Evolutionary conservation across 2,113 vertebrate genomes (phyloP), one percentile per base, ranked within the genome.

Genomic region (Mionectes macconnelli): DNA sequence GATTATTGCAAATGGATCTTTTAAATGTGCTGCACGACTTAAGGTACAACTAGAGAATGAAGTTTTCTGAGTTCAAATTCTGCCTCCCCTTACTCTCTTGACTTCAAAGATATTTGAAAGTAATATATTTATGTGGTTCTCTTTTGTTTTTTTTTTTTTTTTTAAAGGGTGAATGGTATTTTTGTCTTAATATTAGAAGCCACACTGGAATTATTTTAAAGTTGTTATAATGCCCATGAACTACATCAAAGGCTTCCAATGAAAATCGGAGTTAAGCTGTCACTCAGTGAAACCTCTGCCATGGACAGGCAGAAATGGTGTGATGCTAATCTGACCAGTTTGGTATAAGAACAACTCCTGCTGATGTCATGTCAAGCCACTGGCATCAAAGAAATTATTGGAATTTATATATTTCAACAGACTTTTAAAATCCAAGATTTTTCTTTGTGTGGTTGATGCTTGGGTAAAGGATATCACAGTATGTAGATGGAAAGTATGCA

Each of bases 1-100:
- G 94, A 96, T 92, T 94, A 96, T 92, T 93, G 90, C 96, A 95
- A 90, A 94, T 94, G 88, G 93, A 87, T 93, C 95, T 94, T 95
- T 92, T 23, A 96, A 96, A 94, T 92, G 96, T 96, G 93, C 73
- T 73, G 86, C 94, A 96, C 84, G 90, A 96, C 89, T 94, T 93
- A 89, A 90, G 85, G 88, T 90, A 96, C 90, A 89, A 87, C 64
- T 12, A 78, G 69, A 95, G 92, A 92, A 90, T 35, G 82, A 91
- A 92, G 93, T 90, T 92, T 84, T 72, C 86, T 60, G 92, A 93
- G 86, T 92, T 86, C 93, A 95, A 66, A 87, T 88, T 83, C 72
- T 84, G 74, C 69, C 90, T 94, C 75, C 91, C 88, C 88, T 95
- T 83, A 84, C 80, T 92, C 77, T 66, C 63, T 60, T 90, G 89